Evolutionary conservation across 2,113 vertebrate genomes (phyloP), one percentile per base, ranked within the genome.

Genomic region (Oreochromis niloticus): DNA sequence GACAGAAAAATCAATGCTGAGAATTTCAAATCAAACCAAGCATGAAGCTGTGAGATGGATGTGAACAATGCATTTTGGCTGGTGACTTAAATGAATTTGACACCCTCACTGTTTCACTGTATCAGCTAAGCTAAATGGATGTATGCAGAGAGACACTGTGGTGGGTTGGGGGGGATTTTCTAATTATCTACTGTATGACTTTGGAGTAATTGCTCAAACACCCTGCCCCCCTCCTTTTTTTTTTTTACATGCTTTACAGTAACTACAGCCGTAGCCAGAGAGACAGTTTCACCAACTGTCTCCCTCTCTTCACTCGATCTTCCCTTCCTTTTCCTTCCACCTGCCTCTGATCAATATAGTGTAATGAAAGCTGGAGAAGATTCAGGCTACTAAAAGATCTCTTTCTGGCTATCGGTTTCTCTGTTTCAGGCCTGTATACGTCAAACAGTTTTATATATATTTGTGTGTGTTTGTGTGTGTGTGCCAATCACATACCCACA

Each of bases 1-100:
- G 79, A 87, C 88, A 84, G 22, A 75, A 91, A 85, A 96, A 98
- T 97, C 96, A 92, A 97, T 97, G 89, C 85, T 78, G 94, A 95
- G 91, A 91, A 95, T 97, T 97, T 97, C 81, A 97, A 96, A 97
- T 97, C 94, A 94, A 96, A 95, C 95, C 94, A 94, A 95, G 95
- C 87, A 56, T 91, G 93, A 78, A 91, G 92, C 83, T 43, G 85
- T 71, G 82, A 87, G 89, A 91, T 87, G 83, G 87, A 84, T 92
- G 81, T 83, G 91, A 93, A 94, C 93, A 94, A 92, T 85, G 85
- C 82, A 82, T 59, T 52, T 52, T 36, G 80, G 85, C 68, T 27
- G n/a, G 82, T 84, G 90, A 91, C 87, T 90, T 91, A 87, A 94
- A 94, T 87, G 52, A 89, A 91, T 95, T 90, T 71, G 91, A 90